These are phyloP conservation scores for Peucedramus taeniatus DNA, from an alignment of 2,113 vertebrate species.

Conservation along the genomic window DNA sequence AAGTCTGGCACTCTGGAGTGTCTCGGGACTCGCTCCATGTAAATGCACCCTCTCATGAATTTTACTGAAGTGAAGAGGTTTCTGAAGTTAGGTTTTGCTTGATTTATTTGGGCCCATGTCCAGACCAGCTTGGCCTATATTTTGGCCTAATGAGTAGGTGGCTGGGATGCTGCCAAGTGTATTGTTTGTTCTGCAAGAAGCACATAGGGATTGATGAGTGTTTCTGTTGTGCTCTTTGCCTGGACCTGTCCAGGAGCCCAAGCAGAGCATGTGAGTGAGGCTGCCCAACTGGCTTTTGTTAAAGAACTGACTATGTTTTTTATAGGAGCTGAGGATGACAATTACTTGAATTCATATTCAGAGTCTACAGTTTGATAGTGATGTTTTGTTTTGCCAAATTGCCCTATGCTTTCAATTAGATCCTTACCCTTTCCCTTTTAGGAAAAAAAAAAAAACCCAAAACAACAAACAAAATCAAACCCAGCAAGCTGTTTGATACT, in stretches of 20 bases:
- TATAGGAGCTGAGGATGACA: neutral
- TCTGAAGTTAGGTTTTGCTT: neutral
- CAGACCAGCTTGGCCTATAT: neutral
- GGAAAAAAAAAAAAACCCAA: fast-evolving
- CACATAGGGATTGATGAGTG: neutral
- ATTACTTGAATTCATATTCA: neutral
- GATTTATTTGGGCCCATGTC: neutral
- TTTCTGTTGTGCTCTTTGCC: neutral
- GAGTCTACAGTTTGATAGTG: neutral
- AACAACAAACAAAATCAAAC: neutral
- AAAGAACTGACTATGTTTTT: neutral
- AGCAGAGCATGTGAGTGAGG: neutral
- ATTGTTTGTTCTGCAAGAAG: neutral
- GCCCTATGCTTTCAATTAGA: neutral
- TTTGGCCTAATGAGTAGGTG: neutral
- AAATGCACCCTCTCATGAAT: neutral
- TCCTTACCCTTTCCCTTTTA: neutral
- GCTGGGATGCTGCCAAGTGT: neutral
- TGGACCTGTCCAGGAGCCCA: neutral
- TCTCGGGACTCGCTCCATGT: neutral
- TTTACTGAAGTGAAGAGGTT: neutral
- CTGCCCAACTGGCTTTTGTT: neutral
- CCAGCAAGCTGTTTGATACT: neutral
- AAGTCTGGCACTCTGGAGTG: neutral
- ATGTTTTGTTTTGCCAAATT: neutral